Evolutionary conservation across 2,113 vertebrate genomes (phyloP).

Genomic region (Regulus satrapa): DNA sequence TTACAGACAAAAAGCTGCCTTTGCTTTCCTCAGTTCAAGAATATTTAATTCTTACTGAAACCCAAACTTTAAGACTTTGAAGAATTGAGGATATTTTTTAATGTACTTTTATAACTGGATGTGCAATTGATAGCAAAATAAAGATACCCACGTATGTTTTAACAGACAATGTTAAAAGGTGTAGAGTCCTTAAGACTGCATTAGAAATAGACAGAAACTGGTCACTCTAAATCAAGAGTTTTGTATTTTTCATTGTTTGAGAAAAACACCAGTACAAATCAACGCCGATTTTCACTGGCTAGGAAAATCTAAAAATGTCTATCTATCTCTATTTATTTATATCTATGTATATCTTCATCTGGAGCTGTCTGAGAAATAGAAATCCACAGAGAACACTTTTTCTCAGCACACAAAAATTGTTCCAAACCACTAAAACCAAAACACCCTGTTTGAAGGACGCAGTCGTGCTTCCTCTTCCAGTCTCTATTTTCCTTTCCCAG

Average conservation of each 20-base stretch:
- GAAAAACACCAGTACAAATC: slow-evolving; percentile 67
- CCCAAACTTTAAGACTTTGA: background rate
- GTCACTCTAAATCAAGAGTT: slow-evolving; percentile 49
- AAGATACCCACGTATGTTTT: slow-evolving; percentile 32
- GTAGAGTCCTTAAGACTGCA: slow-evolving; percentile 39
- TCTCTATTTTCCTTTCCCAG: slow-evolving; percentile 70
- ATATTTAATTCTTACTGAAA: background rate
- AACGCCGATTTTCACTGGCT: slow-evolving; percentile 69
- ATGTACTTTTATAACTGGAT: slow-evolving; percentile 22
- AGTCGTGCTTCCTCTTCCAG: background rate
- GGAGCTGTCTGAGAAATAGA: slow-evolving; percentile 42
- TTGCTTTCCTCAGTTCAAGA: background rate
- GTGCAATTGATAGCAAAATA: slow-evolving; percentile 55
- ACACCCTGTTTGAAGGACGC: slow-evolving; percentile 45
- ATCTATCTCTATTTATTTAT: slow-evolving; percentile 23
- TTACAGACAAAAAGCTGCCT: slow-evolving; percentile 18
- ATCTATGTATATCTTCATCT: slow-evolving; percentile 59
- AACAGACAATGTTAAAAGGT: slow-evolving; percentile 55
- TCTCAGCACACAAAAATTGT: slow-evolving; percentile 45
- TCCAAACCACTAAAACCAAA: slow-evolving; percentile 43
- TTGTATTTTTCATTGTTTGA: background rate
- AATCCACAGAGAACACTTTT: slow-evolving; percentile 41
- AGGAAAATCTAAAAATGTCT: slow-evolving; percentile 73
- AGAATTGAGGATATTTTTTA: background rate
- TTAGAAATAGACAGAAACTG: slow-evolving; percentile 65